Evolutionary conservation across 2,797 vertebrate species (phyloP).

Genomic region (Apodemus agrarius): DNA sequence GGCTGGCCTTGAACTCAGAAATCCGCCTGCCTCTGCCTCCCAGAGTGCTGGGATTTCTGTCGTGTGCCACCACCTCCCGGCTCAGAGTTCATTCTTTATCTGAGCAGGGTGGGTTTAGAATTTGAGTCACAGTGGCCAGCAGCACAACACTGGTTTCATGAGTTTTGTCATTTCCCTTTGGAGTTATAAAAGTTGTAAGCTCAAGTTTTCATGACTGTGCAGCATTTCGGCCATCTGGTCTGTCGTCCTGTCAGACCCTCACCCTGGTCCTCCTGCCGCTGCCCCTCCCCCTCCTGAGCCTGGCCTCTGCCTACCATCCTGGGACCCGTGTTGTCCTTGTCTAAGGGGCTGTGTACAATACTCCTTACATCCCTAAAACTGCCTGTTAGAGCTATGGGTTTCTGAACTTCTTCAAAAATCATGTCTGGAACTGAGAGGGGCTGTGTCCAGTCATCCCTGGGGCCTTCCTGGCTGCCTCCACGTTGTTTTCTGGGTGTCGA

Average conservation of each 20-base stretch:
- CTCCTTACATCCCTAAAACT: background rate
- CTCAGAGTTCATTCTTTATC: background rate
- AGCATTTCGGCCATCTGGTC: background rate
- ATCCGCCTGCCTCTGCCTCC: no score
- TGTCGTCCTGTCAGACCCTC: background rate
- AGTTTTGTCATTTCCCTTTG: background rate
- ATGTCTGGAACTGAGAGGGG: background rate
- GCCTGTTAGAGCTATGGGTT: background rate
- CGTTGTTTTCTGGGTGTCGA: background rate
- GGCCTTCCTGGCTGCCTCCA: background rate
- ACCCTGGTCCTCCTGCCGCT: background rate
- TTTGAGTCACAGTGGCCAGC: background rate
- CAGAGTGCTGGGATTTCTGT: no score
- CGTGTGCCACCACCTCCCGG: no score
- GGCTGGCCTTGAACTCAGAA: no score
- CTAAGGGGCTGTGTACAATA: no score
- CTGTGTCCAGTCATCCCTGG: no score
- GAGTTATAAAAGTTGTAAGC: conserved; percentile 25
- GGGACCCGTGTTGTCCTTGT: background rate
- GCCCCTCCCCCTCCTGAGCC: accelerated
- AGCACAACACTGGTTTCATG: background rate
- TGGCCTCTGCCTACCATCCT: background rate
- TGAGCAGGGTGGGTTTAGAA: background rate
- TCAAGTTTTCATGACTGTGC: background rate
- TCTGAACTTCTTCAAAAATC: background rate